Percentiles rank a stretch among this genome's conserved stretches.
Evolutionary conservation across 53 echinoderm and acorn worm species (phyloP).

Genomic region (Holothuria scabra): DNA sequence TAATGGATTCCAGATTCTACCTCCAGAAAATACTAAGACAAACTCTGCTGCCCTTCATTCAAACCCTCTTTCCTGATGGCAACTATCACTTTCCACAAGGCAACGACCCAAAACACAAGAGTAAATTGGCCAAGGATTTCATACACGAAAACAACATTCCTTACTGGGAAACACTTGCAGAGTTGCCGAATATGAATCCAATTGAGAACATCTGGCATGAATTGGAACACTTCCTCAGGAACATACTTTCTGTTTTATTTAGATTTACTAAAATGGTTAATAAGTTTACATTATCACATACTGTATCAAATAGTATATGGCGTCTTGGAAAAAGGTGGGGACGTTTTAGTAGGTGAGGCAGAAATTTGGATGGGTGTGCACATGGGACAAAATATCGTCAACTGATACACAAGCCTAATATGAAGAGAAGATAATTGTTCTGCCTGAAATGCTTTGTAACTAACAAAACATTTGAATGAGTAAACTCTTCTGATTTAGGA

Average conservation of each 20-base stretch:
- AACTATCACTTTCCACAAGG: conserved; percentile 49
- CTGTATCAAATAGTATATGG: too few species aligned
- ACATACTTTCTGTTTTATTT: too few species aligned
- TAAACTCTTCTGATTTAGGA: conserved; percentile 57
- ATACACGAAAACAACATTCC: conserved; percentile 13
- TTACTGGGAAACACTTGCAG: conserved; percentile 47
- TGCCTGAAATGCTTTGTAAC: too few species aligned
- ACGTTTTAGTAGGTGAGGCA: too few species aligned
- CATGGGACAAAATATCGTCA: conserved; percentile 40
- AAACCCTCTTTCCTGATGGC: not conserved
- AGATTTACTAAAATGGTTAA: too few species aligned
- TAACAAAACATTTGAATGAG: conserved; percentile 56
- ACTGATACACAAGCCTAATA: too few species aligned
- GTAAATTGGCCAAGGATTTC: conserved; percentile 8
- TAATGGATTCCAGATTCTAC: conserved; percentile 53
- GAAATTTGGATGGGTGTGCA: too few species aligned
- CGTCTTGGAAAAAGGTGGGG: too few species aligned
- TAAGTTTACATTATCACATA: too few species aligned
- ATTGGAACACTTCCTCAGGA: too few species aligned
- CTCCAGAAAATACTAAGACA: conserved; percentile 15
- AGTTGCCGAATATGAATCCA: conserved; percentile 27
- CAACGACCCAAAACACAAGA: conserved; percentile 55
- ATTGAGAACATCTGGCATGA: too few species aligned
- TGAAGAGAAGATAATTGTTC: too few species aligned
- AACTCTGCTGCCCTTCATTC: conserved; percentile 51